These are phyloP conservation scores for Epinephelus coioides DNA, from an alignment of 2,797 vertebrate species.

Conservation along the genomic window DNA sequence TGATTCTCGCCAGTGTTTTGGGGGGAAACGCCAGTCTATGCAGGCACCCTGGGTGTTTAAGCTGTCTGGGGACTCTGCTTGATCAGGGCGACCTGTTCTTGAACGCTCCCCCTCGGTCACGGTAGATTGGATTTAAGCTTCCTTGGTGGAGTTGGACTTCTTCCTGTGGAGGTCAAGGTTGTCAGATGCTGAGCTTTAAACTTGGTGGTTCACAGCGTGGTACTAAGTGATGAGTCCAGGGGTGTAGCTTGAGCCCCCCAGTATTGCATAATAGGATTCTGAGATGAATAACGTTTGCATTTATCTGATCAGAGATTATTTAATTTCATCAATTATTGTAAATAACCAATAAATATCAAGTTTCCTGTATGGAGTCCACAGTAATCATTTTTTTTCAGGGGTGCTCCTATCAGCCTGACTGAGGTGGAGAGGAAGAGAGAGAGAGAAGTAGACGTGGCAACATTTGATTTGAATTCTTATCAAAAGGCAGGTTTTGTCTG, in stretches of 20 bases:
- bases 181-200: neutral
- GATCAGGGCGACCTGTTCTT: neutral
- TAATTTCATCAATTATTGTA: no score
- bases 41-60: neutral
- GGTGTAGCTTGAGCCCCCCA: neutral
- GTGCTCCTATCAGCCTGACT: neutral
- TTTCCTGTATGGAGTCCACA: no score
- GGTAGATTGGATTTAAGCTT: constrained; percentile 29
- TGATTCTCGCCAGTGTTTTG: constrained; percentile 8
- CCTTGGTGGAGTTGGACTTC: neutral
- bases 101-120: neutral
- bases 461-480: neutral
- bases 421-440: neutral
- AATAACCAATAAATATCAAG: no score
- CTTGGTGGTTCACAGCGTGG: neutral
- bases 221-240: neutral
- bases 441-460: neutral
- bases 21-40: neutral
- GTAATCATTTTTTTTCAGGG: neutral
- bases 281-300: neutral
- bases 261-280: neutral
- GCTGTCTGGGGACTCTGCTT: neutral
- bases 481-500: neutral
- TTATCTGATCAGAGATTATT: neutral
- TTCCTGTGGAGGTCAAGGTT: neutral